Percentiles rank a stretch among this genome's conserved stretches.
These are phyloP conservation scores for Cephus pulcher DNA, from an alignment of 2,888 invertebrate species.

Conservation along the genomic window DNA sequence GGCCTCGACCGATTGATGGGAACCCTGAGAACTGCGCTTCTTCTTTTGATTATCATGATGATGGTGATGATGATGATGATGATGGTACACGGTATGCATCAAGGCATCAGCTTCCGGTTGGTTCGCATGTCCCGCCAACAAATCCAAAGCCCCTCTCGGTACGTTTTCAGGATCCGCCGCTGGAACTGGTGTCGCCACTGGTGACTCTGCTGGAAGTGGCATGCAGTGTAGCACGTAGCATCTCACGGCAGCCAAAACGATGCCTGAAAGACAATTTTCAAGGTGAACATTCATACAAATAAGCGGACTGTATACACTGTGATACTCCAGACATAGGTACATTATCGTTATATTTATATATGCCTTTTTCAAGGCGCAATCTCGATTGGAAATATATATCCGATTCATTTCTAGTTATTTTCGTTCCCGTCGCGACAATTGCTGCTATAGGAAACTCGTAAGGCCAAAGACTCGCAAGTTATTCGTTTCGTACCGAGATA, in stretches of 20 bases:
- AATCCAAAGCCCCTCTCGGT: constrained; percentile 51
- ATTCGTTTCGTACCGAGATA: background rate
- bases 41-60: constrained; percentile 58
- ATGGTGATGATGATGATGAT: constrained; percentile 50
- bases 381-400: background rate
- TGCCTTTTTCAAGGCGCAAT: background rate
- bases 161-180: constrained; percentile 44
- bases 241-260: constrained; percentile 56
- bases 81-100: constrained; percentile 51
- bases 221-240: constrained; percentile 61
- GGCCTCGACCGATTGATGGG: constrained; percentile 56
- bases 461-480: background rate
- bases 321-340: background rate
- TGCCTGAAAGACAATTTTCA: constrained; percentile 39
- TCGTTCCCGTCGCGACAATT: background rate
- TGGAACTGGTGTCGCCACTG: constrained; percentile 56
- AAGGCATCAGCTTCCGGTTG: constrained; percentile 57
- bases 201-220: constrained; percentile 57
- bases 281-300: background rate
- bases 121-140: constrained; percentile 56
- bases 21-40: constrained; percentile 60
- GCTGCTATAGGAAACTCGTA: background rate
- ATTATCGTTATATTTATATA: background rate
- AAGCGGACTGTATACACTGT: too few species aligned
- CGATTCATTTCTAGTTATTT: background rate